Percentiles rank a stretch among this genome's conserved stretches.
phyloP scores from a whole-genome alignment of 2,113 vertebrate genomes.

The Enhydra lutris region DNA sequence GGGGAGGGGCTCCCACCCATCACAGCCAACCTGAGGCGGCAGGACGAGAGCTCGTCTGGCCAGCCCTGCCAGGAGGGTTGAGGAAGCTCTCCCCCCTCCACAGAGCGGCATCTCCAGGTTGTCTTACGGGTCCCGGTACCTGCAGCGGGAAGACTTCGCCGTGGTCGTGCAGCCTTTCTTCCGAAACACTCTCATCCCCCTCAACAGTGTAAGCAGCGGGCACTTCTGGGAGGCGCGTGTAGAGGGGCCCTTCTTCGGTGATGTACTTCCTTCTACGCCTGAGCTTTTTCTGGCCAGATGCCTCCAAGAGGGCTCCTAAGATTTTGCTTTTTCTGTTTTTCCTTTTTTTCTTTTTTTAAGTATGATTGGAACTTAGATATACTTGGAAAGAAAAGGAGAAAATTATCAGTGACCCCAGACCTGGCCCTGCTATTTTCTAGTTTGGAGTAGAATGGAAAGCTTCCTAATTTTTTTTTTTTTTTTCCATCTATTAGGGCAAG shows the following conservation, averaged over 20 bases:
- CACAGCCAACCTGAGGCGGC: background rate
- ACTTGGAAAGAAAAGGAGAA: background rate
- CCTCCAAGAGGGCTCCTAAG: background rate
- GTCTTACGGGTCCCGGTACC: constrained; percentile 80
- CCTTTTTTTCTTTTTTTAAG: background rate
- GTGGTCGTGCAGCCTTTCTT: constrained; percentile 91
- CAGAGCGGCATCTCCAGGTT: constrained; percentile 73
- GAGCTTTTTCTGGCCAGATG: background rate
- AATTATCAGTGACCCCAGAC: background rate
- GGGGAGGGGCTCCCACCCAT: no score
- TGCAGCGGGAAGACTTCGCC: constrained; percentile 87
- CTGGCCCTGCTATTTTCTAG: background rate
- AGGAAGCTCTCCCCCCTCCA: background rate
- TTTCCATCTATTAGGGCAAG: background rate
- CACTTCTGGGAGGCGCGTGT: fast-evolving
- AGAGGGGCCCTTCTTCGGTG: fast-evolving
- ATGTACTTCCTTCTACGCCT: background rate
- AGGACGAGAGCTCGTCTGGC: background rate
- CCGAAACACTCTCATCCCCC: constrained; percentile 84
- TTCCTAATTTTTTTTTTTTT: background rate
- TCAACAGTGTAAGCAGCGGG: constrained; percentile 82
- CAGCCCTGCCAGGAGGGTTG: background rate
- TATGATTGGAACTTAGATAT: background rate
- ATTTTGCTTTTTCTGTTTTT: background rate
- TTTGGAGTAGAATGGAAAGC: background rate